These are phyloP conservation scores for Autographa pulchrina DNA, from an alignment of 2,888 invertebrate species.

Conservation along the genomic window DNA sequence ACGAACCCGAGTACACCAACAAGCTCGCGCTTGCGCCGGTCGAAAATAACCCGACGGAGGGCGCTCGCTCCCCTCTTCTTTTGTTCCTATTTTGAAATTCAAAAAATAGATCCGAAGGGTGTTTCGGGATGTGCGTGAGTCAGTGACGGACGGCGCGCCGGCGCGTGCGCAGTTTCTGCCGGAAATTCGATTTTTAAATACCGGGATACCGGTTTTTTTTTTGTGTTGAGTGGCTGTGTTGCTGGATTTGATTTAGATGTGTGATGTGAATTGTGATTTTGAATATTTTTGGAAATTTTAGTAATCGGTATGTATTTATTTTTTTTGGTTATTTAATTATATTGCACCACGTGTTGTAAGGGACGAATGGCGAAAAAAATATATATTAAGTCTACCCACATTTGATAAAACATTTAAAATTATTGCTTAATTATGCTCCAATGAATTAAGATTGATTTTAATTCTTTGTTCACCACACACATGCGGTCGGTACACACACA, in stretches of 20 bases:
- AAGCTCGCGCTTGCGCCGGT: slow-evolving; percentile 73
- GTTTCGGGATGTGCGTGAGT: slow-evolving; percentile 85
- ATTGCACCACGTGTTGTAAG: slow-evolving; percentile 37
- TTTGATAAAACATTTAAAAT: too few species aligned
- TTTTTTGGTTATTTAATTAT: slow-evolving; percentile 2
- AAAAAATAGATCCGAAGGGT: slow-evolving; percentile 86
- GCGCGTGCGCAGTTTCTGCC: slow-evolving; percentile 78
- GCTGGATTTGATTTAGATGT: slow-evolving; percentile 42
- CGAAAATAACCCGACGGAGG: slow-evolving; percentile 83
- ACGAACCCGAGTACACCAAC: slow-evolving; percentile 74
- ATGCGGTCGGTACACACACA: too few species aligned
- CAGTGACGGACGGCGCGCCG: slow-evolving; percentile 84
- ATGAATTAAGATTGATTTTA: too few species aligned
- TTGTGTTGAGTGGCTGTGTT: slow-evolving; percentile 65
- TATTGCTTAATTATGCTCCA: too few species aligned
- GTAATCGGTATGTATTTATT: slow-evolving; percentile 26
- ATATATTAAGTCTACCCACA: too few species aligned
- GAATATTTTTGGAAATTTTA: slow-evolving; percentile 36
- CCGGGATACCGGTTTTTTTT: slow-evolving; percentile 61
- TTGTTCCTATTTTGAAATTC: slow-evolving; percentile 88
- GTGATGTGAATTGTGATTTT: slow-evolving; percentile 55
- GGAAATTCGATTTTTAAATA: slow-evolving; percentile 62
- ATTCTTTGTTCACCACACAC: too few species aligned
- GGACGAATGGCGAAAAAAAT: neutral
- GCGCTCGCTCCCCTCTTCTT: slow-evolving; percentile 87